These are phyloP conservation scores for Sebastes trivittatus DNA, from an alignment of 2,797 vertebrate species.

Conservation along the genomic window DNA sequence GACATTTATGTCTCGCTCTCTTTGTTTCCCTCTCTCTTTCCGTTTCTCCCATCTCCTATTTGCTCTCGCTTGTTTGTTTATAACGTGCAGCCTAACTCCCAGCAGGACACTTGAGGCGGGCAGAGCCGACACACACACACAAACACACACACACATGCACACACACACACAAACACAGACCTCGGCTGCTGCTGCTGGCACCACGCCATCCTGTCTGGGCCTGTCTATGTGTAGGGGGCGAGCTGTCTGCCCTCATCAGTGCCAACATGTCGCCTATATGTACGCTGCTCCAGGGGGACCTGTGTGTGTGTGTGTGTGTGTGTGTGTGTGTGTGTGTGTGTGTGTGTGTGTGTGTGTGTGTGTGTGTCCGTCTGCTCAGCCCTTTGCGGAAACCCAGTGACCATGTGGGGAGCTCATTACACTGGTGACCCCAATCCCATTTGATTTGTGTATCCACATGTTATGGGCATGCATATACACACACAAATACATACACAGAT, in stretches of 20 bases:
- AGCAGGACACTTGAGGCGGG: slow-evolving; percentile 63
- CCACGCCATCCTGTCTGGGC: slow-evolving; percentile 76
- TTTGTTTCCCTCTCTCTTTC: slow-evolving; percentile 7
- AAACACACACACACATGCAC: background rate
- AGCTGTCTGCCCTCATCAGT: slow-evolving; percentile 81
- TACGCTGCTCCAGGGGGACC: slow-evolving; percentile 70
- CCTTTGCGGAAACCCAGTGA: slow-evolving; percentile 55
- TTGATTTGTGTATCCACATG: slow-evolving; percentile 63
- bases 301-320: background rate
- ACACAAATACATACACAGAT: slow-evolving; percentile 8
- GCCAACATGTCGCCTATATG: slow-evolving; percentile 79
- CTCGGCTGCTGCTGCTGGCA: slow-evolving; percentile 69
- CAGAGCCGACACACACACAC: slow-evolving; percentile 19
- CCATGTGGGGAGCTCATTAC: slow-evolving; percentile 76
- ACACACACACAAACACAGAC: slow-evolving; percentile 9
- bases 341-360: slow-evolving; percentile 13
- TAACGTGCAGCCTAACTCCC: slow-evolving; percentile 58
- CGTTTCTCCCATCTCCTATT: slow-evolving; percentile 15
- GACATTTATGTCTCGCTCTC: background rate
- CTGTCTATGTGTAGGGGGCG: slow-evolving; percentile 71
- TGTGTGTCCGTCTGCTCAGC: slow-evolving; percentile 47
- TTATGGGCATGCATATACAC: slow-evolving; percentile 9
- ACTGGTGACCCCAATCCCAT: slow-evolving; percentile 71
- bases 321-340: slow-evolving; percentile 19
- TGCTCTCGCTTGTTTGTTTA: slow-evolving; percentile 68